phyloP scores from a whole-genome alignment of 2,113 vertebrate genomes.

The Silurus asotus region DNA sequence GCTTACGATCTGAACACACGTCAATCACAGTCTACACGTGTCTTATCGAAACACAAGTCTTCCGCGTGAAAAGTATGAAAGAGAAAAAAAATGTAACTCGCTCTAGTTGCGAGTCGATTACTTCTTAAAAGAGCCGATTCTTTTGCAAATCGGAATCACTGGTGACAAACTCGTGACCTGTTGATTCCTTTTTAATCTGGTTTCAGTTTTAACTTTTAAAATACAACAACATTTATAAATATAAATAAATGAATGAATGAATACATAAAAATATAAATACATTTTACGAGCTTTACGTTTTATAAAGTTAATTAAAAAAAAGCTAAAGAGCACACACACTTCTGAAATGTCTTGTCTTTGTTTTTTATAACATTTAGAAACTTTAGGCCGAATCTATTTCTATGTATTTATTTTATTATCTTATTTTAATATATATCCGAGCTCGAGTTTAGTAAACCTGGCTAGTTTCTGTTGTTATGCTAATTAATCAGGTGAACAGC shows the following conservation, averaged over 20 bases:
- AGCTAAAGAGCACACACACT: too few species aligned
- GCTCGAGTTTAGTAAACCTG: neutral
- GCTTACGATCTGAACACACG: neutral
- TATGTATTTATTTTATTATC: neutral
- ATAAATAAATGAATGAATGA: neutral
- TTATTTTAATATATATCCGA: neutral
- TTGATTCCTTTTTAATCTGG: neutral
- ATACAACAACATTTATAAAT: too few species aligned
- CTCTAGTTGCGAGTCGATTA: neutral
- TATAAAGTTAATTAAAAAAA: neutral
- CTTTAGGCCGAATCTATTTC: neutral
- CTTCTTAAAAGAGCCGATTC: neutral
- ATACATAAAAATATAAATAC: neutral
- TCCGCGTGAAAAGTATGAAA: too few species aligned
- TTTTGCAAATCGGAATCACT: neutral
- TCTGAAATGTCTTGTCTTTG: too few species aligned
- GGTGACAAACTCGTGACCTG: conserved; percentile 8
- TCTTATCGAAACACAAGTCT: neutral
- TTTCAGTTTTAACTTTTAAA: neutral
- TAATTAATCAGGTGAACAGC: neutral
- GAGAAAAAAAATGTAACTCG: neutral
- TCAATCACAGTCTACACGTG: neutral
- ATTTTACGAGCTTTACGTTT: too few species aligned
- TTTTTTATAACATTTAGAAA: neutral
- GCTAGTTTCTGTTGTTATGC: neutral